Conservation (phyloP, 2,888 invertebrate genomes). For the Spodoptera exigua region DNA sequence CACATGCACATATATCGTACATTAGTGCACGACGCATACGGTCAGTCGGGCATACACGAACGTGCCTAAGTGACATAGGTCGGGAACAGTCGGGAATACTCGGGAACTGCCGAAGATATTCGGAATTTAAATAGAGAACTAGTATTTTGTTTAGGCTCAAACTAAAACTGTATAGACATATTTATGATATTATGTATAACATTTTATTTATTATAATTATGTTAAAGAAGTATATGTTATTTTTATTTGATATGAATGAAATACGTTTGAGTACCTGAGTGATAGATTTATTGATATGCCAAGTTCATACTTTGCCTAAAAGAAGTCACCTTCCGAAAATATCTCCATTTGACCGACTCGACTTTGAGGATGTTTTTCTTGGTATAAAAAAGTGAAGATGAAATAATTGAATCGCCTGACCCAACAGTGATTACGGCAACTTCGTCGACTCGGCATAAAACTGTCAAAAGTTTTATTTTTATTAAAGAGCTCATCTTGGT, state of each 20-base stretch:
- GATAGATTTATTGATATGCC: constrained; percentile 54
- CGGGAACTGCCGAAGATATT: neutral
- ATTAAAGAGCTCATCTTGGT: neutral
- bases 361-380: constrained; percentile 59
- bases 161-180: constrained; percentile 39
- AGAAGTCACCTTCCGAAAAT: constrained; percentile 68
- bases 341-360: constrained; percentile 64
- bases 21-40: constrained; percentile 63
- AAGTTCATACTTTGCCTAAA: constrained; percentile 45
- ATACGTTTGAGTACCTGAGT: constrained; percentile 41
- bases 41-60: constrained; percentile 73
- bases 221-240: no score
- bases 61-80: constrained; percentile 74
- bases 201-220: no score
- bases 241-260: constrained; percentile 51
- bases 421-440: constrained; percentile 23
- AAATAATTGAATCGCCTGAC: constrained; percentile 16
- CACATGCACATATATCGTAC: constrained; percentile 47
- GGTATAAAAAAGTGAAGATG: constrained; percentile 30
- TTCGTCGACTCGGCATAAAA: constrained; percentile 31
- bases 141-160: constrained; percentile 4
- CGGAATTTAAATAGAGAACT: neutral
- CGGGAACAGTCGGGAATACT: constrained; percentile 60
- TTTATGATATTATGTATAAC: constrained; percentile 65
- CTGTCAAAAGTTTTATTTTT: constrained; percentile 25